phyloP scores from a whole-genome alignment of 2,113 vertebrate species.

The Phyllostomus hastatus region DNA sequence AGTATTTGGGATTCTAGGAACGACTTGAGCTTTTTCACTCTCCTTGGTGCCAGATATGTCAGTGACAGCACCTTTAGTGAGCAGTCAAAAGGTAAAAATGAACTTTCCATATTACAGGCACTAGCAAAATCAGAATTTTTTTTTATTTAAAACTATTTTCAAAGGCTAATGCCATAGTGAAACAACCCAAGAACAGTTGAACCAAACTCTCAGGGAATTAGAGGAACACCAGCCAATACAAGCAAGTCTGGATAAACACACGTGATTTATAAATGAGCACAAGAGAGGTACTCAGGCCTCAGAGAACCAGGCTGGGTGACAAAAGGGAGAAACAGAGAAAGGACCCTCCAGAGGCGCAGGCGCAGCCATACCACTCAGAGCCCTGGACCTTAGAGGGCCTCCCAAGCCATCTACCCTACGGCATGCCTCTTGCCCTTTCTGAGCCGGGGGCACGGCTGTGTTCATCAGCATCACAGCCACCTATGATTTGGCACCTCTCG shows the following conservation, averaged over 20 bases:
- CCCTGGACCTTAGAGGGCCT: not conserved
- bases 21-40: not conserved
- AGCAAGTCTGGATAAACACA: conserved; percentile 19
- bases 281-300: not conserved
- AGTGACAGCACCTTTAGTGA: not conserved
- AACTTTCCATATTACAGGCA: conserved; percentile 16
- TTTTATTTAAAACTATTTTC: conserved; percentile 60
- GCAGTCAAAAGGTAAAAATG: conserved; percentile 10
- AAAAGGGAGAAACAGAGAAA: not conserved
- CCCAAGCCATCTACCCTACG: not conserved
- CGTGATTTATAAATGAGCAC: not conserved
- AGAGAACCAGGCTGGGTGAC: not conserved
- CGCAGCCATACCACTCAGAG: not conserved
- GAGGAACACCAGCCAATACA: not conserved
- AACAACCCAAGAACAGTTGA: not conserved
- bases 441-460: not conserved
- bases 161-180: conserved; percentile 5
- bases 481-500: not conserved
- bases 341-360: not conserved
- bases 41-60: not conserved
- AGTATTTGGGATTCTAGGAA: not conserved
- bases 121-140: conserved; percentile 56
- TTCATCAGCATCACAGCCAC: not conserved
- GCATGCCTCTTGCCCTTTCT: not conserved
- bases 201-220: not conserved